These are phyloP conservation scores for Fringilla coelebs DNA, from an alignment of 2,797 vertebrate genomes.

Conservation along the genomic window DNA sequence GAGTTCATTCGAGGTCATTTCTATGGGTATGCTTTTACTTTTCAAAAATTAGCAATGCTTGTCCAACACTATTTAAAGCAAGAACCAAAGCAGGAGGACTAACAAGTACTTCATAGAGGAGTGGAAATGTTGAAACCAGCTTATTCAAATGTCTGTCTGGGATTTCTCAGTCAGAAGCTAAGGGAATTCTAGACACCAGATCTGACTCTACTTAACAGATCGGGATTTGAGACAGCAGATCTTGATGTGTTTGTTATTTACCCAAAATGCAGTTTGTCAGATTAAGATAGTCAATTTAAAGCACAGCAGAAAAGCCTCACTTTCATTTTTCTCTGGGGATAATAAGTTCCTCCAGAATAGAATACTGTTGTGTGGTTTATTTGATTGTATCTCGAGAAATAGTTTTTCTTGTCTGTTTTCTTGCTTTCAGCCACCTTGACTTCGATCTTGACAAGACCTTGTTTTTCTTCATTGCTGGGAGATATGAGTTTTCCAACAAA, in stretches of 20 bases:
- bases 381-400: not conserved
- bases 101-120: not conserved
- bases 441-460: constrained; percentile 94
- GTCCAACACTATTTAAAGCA: not conserved
- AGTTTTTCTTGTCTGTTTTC: constrained; percentile 19
- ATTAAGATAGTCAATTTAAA: not conserved
- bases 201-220: not conserved
- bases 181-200: not conserved
- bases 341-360: not conserved
- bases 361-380: not conserved
- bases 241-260: not conserved
- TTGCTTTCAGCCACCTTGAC: constrained; percentile 87
- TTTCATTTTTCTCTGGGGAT: not conserved
- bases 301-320: not conserved
- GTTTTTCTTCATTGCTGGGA: constrained; percentile 95
- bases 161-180: not conserved
- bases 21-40: constrained; percentile 85
- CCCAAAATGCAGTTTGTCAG: not conserved
- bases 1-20: constrained; percentile 97
- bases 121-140: not conserved
- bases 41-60: not conserved
- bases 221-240: not conserved
- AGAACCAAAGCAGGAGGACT: not conserved
- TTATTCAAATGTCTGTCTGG: not conserved
- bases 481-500: constrained; percentile 96